phyloP scores from a whole-genome alignment of 2,797 vertebrate species.

The Diplodus puntazzo region DNA sequence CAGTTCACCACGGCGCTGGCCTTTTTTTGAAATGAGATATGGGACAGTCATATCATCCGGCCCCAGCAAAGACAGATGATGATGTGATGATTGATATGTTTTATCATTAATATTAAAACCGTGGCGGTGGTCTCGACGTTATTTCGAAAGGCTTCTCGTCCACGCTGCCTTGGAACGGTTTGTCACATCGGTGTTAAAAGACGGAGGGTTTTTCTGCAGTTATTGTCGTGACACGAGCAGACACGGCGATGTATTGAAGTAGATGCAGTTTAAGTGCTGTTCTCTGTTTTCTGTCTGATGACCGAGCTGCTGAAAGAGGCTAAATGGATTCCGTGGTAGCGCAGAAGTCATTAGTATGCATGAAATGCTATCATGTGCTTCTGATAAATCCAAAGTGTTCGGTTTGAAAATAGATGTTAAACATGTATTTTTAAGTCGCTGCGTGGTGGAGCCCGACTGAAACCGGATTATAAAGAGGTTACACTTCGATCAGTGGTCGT shows the following conservation, averaged over 20 bases:
- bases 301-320: constrained; percentile 5
- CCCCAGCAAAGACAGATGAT: constrained; percentile 23
- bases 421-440: not conserved
- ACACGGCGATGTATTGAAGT: constrained; percentile 9
- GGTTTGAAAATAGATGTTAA: constrained; percentile 10
- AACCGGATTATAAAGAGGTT: not conserved
- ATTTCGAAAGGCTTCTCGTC: constrained; percentile 14
- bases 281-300: constrained; percentile 19
- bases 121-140: constrained; percentile 3
- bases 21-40: constrained; percentile 48
- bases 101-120: constrained; percentile 47
- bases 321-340: constrained; percentile 16
- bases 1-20: constrained; percentile 2
- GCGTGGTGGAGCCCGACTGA: not conserved
- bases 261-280: constrained; percentile 14
- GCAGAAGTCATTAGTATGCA: constrained; percentile 29
- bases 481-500: too few species aligned
- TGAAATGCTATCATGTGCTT: not conserved
- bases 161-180: not conserved
- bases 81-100: constrained; percentile 48
- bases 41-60: constrained; percentile 20
- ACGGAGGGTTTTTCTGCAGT: not conserved
- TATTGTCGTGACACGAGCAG: not conserved
- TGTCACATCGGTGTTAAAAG: not conserved
- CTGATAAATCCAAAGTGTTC: not conserved